Evolutionary conservation across 2,797 vertebrate species (phyloP).

Genomic region (Oreonectes daqikongensis): DNA sequence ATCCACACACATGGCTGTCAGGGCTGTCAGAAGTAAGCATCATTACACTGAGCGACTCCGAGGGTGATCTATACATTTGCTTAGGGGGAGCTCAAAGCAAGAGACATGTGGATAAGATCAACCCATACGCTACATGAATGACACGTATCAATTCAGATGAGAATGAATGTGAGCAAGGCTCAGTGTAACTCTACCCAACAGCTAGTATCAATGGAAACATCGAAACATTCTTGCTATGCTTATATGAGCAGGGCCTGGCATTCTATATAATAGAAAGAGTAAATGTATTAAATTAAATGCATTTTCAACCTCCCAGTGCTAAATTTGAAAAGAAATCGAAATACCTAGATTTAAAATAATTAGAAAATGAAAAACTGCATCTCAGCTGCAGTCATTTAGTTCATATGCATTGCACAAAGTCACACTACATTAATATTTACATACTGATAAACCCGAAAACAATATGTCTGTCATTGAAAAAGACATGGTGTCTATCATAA

Average conservation of each 20-base stretch:
- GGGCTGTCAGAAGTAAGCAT: constrained; percentile 58
- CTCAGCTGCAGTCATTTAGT: too few species aligned
- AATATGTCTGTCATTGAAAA: constrained; percentile 10
- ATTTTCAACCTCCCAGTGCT: neutral
- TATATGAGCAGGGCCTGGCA: constrained; percentile 12
- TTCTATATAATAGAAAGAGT: neutral
- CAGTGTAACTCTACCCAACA: constrained; percentile 34
- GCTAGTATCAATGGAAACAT: constrained; percentile 28
- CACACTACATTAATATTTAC: too few species aligned
- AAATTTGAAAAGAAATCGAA: too few species aligned
- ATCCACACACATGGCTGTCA: constrained; percentile 43
- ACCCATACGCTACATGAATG: constrained; percentile 68
- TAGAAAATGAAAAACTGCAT: too few species aligned
- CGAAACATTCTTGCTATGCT: constrained; percentile 44
- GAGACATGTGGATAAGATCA: constrained; percentile 71
- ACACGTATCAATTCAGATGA: constrained; percentile 66
- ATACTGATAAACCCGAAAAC: neutral
- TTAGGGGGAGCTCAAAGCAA: constrained; percentile 80
- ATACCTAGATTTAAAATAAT: too few species aligned
- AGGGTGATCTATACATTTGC: constrained; percentile 80
- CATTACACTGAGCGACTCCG: constrained; percentile 72
- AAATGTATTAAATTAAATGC: neutral
- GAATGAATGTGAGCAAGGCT: constrained; percentile 34
- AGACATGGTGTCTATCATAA: constrained; percentile 22
- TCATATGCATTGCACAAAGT: too few species aligned